Evolutionary conservation across 2,113 vertebrate genomes (phyloP).

Genomic region (Nycticebus coucang): DNA sequence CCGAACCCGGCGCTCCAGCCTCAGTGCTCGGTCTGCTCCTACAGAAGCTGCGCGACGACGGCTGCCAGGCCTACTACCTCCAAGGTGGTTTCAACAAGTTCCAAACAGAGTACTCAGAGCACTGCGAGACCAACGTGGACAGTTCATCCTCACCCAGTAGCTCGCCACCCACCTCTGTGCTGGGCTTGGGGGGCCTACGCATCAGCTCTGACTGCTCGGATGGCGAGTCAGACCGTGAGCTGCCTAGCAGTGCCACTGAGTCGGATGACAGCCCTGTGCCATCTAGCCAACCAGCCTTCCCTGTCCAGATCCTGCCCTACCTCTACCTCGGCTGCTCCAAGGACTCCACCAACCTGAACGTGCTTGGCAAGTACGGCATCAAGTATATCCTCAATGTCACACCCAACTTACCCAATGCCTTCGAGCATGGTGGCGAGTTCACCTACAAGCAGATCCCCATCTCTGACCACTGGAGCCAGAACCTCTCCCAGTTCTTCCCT

Average conservation of each 20-base stretch:
- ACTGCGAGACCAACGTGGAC: slow-evolving; percentile 97
- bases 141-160: slow-evolving; percentile 92
- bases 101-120: slow-evolving; percentile 95
- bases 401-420: slow-evolving; percentile 99
- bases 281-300: slow-evolving; percentile 96
- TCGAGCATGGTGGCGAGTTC: slow-evolving; percentile 97
- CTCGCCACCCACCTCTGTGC: slow-evolving; percentile 93
- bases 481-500: slow-evolving; percentile 99
- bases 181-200: slow-evolving; percentile 94
- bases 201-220: slow-evolving; percentile 98
- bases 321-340: slow-evolving; percentile 99
- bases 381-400: slow-evolving; percentile 99
- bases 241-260: slow-evolving; percentile 96
- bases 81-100: slow-evolving; percentile 99
- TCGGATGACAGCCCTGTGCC: slow-evolving; percentile 96
- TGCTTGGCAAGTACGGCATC: slow-evolving; percentile 98
- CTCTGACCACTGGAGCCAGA: slow-evolving; percentile 99
- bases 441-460: slow-evolving; percentile 99
- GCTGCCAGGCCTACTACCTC: slow-evolving; percentile 96
- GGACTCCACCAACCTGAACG: slow-evolving; percentile 97
- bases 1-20: slow-evolving; percentile 90
- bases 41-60: slow-evolving; percentile 96
- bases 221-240: slow-evolving; percentile 95
- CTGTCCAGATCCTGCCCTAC: slow-evolving; percentile 98
- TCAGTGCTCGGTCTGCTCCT: slow-evolving; percentile 96